Evolutionary conservation across 2,888 invertebrate species (phyloP), one percentile per base, ranked within the genome.

Genomic region (Zygothrica quintamaculata): DNA sequence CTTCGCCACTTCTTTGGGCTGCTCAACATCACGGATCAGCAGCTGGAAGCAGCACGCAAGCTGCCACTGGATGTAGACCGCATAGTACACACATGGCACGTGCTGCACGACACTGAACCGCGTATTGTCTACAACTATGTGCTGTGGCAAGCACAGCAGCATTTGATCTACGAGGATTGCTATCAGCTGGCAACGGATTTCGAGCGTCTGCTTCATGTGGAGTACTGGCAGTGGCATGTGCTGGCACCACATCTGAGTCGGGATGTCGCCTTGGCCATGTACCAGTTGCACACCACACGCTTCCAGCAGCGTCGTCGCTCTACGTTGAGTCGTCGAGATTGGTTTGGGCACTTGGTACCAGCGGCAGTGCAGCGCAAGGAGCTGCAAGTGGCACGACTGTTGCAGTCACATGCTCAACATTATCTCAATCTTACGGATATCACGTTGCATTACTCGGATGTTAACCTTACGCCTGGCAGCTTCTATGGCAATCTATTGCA

Each of bases 161-260:
- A 66, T 0, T 55, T 90, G 0, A 39, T 48, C 0, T 81, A 78
- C 1, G 59, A 65, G 9, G 79, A 86, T 8, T 90, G 90, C 36
- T 90, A 74, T 26, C 51, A 65, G 3, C 37, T 90, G 16, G 71
- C 82, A 0, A 62, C 75, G 13, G 90, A 90, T 34, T 90, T 90
- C 13, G 84, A 89, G 25, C 58, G 77, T 0, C 34, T 89, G n/a
- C 56, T 90, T 4, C 82, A 87, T 9, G 65, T 85, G 0, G 90
- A 90, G 46, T 90, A 90, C 40, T 90, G 90, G 90, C 73, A 88
- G 22, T 90, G 90, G 90, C 56, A 77, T 31, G 79, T 85, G 1
- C 74, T 90, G 2, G 55, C 65, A 0, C 25, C 65, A 0, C 72
- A 82, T 13, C 51, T 89, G 7, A 67, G 62, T 0, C 82, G 88